Base-by-base conservation (phyloP, 2,888 invertebrate genomes). In the Trichogramma evanescens region DNA sequence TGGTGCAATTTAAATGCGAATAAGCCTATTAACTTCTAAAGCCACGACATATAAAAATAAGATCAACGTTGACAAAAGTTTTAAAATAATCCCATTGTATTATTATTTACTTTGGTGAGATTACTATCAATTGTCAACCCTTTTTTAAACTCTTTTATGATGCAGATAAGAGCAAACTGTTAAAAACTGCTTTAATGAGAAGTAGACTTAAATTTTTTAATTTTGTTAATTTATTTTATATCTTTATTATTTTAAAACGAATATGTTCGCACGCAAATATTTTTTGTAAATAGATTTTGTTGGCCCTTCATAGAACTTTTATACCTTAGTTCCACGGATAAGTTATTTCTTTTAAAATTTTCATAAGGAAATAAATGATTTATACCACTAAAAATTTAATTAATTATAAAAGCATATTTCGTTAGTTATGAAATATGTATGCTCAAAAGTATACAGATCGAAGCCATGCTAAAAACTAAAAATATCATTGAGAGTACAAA, bases 191-290 rank as follows among this genome's bases (percentile, higher is more conserved):
- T 26, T 26, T 26, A 1, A 26, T 26, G 26, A 26, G 26, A 48
- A 6, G 50, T 54, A 56, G 55, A 9, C 49, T 40, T 55, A 45
- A 44, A 48, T 64, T 59, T 52, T 51, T 48, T 56, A 53, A 44
- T 62, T 65, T 54, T 52, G 61, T 57, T 43, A 61, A 57, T 58
- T 57, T 38, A 58, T 48, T 57, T 50, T 8, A 63, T 56, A 54
- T 59, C 51, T 38, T 60, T 40, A 10, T 53, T 8, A 51, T 58
- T 54, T 50, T 38, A 56, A 64, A 58, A 53, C 57, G 38, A 38
- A 49, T n/a, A 26, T 26, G 26, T 26, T 26, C 26, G 26, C 26
- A 26, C 26, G 26, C 26, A 9, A 51, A 48, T 41, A 39, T 43
- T 42, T 58, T 57, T 9, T 53, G n/a, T 52, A 3, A 55, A 26